Conservation (phyloP, 2,113 vertebrate species). For the Tinamus guttatus region DNA sequence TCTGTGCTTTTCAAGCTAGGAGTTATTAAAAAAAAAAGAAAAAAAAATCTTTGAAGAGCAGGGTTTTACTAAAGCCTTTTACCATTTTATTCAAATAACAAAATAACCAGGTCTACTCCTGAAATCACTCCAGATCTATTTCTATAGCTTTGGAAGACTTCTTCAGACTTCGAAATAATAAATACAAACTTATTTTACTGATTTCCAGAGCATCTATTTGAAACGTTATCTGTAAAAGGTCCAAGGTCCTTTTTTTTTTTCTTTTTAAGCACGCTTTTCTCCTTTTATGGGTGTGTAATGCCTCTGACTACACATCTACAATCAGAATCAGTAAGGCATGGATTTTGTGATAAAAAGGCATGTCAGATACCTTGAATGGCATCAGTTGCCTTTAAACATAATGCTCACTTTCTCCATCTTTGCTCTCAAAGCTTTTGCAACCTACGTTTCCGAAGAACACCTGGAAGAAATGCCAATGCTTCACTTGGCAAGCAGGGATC, state of each 20-base stretch:
- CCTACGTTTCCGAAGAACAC: background rate
- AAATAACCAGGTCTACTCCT: background rate
- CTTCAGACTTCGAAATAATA: background rate
- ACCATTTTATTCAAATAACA: background rate
- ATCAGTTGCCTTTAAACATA: background rate
- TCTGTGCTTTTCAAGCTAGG: background rate
- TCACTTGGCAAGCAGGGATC: background rate
- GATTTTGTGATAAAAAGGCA: background rate
- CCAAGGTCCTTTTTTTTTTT: background rate
- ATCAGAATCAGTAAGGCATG: background rate
- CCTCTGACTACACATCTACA: background rate
- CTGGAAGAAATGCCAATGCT: background rate
- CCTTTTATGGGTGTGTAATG: fast-evolving
- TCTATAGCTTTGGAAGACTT: background rate
- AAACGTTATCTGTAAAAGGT: background rate
- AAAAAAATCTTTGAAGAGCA: background rate
- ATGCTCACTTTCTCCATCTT: background rate
- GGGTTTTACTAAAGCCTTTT: background rate
- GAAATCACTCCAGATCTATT: background rate
- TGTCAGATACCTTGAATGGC: background rate
- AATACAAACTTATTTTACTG: fast-evolving
- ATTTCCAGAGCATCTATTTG: background rate
- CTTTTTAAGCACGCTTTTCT: fast-evolving
- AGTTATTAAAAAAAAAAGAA: background rate
- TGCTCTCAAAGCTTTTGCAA: background rate